These are phyloP conservation scores for Menidia beryllina DNA, from an alignment of 2,113 vertebrate species.

Conservation along the genomic window DNA sequence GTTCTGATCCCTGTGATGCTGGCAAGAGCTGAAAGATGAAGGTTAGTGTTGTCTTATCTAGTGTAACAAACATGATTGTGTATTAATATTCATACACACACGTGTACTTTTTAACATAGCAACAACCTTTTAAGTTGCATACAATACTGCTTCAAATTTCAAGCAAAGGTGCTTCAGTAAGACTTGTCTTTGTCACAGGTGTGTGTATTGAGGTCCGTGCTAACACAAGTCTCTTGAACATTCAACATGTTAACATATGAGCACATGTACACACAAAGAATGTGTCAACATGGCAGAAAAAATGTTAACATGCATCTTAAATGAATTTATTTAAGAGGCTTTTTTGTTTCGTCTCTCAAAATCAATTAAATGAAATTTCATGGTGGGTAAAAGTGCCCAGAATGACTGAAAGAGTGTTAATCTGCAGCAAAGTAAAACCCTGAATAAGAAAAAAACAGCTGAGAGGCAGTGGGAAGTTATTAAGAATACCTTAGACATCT, in stretches of 20 bases:
- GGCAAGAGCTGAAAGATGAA: slow-evolving; percentile 25
- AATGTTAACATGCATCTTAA: slow-evolving; percentile 39
- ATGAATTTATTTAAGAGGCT: neutral
- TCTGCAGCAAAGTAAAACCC: neutral
- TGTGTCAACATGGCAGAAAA: slow-evolving; percentile 26
- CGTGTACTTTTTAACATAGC: neutral
- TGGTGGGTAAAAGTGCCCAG: neutral
- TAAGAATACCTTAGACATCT: slow-evolving; percentile 94
- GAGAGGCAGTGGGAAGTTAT: neutral
- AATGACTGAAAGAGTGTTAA: neutral
- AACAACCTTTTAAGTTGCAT: neutral
- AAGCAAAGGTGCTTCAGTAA: neutral
- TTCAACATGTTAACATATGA: slow-evolving; percentile 32
- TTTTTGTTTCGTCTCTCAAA: no score
- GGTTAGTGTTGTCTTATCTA: slow-evolving; percentile 33
- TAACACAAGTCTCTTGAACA: neutral
- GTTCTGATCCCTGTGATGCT: slow-evolving; percentile 9
- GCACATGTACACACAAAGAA: slow-evolving; percentile 15
- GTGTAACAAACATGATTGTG: slow-evolving; percentile 23
- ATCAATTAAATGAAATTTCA: no score
- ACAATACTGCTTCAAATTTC: neutral
- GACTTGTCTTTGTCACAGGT: slow-evolving; percentile 2
- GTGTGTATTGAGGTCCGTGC: slow-evolving; percentile 8
- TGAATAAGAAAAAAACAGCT: neutral
- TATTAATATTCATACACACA: slow-evolving; percentile 23